Evolutionary conservation across 2,113 vertebrate genomes (phyloP).

Genomic region (Delphinapterus leucas): DNA sequence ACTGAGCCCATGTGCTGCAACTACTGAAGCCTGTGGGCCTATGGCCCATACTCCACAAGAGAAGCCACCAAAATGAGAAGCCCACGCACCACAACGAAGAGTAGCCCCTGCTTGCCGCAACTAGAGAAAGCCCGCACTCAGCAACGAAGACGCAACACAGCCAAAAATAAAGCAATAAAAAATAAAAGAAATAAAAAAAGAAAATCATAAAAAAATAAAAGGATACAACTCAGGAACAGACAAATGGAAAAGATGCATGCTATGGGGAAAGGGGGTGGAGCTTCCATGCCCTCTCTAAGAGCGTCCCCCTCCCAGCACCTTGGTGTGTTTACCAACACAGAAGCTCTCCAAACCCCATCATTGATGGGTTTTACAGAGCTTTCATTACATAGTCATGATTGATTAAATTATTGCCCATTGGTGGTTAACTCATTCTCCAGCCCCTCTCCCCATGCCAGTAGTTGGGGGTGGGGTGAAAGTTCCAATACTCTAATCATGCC

Average conservation of each 20-base stretch:
- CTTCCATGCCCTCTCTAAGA: background rate
- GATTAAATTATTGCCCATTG: background rate
- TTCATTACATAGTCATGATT: background rate
- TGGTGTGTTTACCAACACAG: background rate
- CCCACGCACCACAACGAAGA: too few relatives aligned
- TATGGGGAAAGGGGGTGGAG: background rate
- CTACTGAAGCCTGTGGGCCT: too few relatives aligned
- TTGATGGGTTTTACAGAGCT: background rate
- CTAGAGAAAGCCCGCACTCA: too few relatives aligned
- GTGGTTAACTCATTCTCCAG: background rate
- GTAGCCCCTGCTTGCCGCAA: too few relatives aligned
- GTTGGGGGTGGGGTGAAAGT: background rate
- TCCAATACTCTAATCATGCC: background rate
- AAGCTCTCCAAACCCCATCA: background rate
- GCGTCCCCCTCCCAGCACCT: background rate
- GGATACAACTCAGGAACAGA: background rate
- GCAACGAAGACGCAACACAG: too few relatives aligned
- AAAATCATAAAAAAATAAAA: background rate
- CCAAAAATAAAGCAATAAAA: too few relatives aligned
- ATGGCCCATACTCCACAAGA: too few relatives aligned
- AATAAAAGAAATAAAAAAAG: too few relatives aligned
- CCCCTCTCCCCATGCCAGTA: background rate
- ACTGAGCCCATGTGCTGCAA: too few relatives aligned
- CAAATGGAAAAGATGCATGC: background rate
- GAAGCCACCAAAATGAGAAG: too few relatives aligned